Conservation (phyloP, 1,140 invertebrate species). For the Aricia agestis region DNA sequence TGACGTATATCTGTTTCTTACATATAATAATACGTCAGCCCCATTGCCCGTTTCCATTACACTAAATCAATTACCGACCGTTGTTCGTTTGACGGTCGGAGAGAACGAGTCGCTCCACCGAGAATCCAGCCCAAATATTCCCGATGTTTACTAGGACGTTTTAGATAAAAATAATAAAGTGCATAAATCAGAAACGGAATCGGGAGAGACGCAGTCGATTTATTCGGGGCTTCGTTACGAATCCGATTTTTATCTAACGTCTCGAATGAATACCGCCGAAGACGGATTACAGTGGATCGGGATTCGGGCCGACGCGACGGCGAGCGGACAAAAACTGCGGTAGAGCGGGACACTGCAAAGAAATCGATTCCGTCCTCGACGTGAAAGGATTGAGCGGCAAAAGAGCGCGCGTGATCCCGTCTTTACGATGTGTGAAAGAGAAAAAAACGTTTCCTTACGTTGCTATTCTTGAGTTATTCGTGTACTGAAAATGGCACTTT, state of each 20-base stretch:
- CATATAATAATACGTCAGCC: slow-evolving; percentile 62
- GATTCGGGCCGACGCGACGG: slow-evolving; percentile 38
- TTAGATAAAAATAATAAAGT: slow-evolving; percentile 53
- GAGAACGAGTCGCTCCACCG: slow-evolving; percentile 8
- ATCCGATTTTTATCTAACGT: slow-evolving; percentile 70
- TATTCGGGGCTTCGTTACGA: slow-evolving; percentile 64
- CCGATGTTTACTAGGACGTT: slow-evolving; percentile 25
- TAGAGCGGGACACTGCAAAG: slow-evolving; percentile 60
- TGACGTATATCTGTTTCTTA: slow-evolving; percentile 47
- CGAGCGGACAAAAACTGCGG: slow-evolving; percentile 55
- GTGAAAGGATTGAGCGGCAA: slow-evolving; percentile 57
- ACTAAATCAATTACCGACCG: slow-evolving; percentile 65
- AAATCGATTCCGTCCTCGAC: slow-evolving; percentile 64
- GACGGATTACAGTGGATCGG: slow-evolving; percentile 65
- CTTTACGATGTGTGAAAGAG: slow-evolving; percentile 73
- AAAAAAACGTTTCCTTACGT: slow-evolving; percentile 74
- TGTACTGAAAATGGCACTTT: slow-evolving; percentile 63
- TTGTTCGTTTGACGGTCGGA: slow-evolving; percentile 41
- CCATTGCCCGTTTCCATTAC: slow-evolving; percentile 70
- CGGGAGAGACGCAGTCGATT: slow-evolving; percentile 61
- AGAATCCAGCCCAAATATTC: slow-evolving; percentile 3
- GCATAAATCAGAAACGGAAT: slow-evolving; percentile 57
- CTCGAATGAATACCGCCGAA: slow-evolving; percentile 63
- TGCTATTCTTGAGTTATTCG: slow-evolving; percentile 68
- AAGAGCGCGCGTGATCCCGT: slow-evolving; percentile 54